These are phyloP conservation scores for Trichomycterus rosablanca DNA, from an alignment of 2,113 vertebrate genomes.

Conservation along the genomic window DNA sequence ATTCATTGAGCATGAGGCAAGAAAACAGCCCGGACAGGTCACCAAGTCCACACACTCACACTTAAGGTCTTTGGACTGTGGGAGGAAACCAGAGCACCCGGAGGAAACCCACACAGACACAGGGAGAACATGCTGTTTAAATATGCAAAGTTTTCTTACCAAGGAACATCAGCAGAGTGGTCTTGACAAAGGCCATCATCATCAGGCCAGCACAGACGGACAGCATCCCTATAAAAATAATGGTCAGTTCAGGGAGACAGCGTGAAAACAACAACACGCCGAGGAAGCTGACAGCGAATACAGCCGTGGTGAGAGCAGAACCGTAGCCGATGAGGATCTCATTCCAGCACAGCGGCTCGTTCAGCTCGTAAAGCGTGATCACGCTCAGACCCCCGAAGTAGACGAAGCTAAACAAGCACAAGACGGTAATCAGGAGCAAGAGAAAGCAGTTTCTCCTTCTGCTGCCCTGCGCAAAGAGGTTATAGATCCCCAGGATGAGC, in stretches of 20 bases:
- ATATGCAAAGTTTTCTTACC: too few relatives aligned
- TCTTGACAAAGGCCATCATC: slow-evolving; percentile 78
- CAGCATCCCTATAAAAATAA: slow-evolving; percentile 78
- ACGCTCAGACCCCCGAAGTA: slow-evolving; percentile 66
- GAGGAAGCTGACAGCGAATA: slow-evolving; percentile 81
- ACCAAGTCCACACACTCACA: too few relatives aligned
- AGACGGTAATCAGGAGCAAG: slow-evolving; percentile 70
- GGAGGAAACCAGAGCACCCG: too few relatives aligned
- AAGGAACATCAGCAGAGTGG: slow-evolving; percentile 84
- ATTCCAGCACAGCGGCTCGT: slow-evolving; percentile 88
- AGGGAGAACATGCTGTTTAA: too few relatives aligned
- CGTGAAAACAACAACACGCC: slow-evolving; percentile 77
- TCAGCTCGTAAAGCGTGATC: slow-evolving; percentile 83
- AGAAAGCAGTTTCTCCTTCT: slow-evolving; percentile 61
- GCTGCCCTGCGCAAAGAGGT: slow-evolving; percentile 71
- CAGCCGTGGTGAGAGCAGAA: slow-evolving; percentile 70
- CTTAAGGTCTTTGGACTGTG: too few relatives aligned
- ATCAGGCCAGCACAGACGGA: slow-evolving; percentile 73
- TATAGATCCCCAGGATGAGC: slow-evolving; percentile 68
- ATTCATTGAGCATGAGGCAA: too few relatives aligned
- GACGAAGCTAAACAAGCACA: slow-evolving; percentile 71
- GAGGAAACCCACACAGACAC: too few relatives aligned
- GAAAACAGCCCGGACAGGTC: too few relatives aligned
- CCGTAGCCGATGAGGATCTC: slow-evolving; percentile 90
- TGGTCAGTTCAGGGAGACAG: slow-evolving; percentile 73